Base-by-base conservation (phyloP, 2,888 invertebrate species). In the Agapostemon virescens region DNA sequence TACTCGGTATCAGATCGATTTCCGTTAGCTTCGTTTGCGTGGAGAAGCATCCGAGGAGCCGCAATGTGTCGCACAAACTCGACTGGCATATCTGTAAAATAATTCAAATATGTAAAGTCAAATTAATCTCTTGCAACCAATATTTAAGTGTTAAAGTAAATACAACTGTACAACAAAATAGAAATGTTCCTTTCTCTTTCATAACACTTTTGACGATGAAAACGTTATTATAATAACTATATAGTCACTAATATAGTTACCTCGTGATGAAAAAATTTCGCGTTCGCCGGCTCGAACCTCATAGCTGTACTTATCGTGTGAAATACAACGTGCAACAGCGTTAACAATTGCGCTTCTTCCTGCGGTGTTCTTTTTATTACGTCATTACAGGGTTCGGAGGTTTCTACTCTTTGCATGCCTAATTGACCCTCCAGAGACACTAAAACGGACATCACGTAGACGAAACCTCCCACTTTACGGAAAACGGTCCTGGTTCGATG, bases 211-310 rank as follows among this genome's bases (percentile, higher is more conserved):
- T n/a, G n/a, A n/a, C n/a, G n/a, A n/a, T n/a, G n/a, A n/a, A n/a
- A n/a, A n/a, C n/a, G n/a, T n/a, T n/a, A n/a, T n/a, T n/a, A n/a
- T n/a, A n/a, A n/a, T n/a, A n/a, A n/a, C n/a, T n/a, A n/a, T n/a
- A n/a, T n/a, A n/a, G n/a, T n/a, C n/a, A n/a, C n/a, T n/a, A n/a
- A n/a, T n/a, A 75, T 61, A 68, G 58, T 30, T 79, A 97, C 97
- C 95, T 99, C 99, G 85, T 98, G 97, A 91, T 98, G 96, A 94
- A 99, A 99, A 94, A 98, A 98, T 92, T 98, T 98, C 0, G 99
- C 99, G 93, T 99, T 99, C 0, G 99, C 99, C 1, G 99, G 99
- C 93, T 99, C 99, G 92, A 98, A 99, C 87, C 99, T 95, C 99
- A 99, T 99, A 2, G 99, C 98, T 0, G 98, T 98, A 81, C 98